phyloP scores from a whole-genome alignment of 1,140 invertebrate genomes.

The Dendroctonus valens region DNA sequence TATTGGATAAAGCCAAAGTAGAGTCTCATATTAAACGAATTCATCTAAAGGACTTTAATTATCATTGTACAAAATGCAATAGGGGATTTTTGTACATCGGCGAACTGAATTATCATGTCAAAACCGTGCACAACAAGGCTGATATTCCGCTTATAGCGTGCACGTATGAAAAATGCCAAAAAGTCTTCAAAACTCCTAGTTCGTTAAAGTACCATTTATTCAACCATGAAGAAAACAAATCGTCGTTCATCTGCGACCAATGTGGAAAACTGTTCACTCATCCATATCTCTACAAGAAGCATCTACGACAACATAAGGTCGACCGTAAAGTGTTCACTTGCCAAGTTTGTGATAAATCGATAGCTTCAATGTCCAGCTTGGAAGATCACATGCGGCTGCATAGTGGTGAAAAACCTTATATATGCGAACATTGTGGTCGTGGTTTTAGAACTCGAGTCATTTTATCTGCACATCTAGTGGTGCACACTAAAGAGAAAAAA shows the following conservation, averaged over 20 bases:
- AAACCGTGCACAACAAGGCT: constrained; percentile 2
- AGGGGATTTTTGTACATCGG: constrained; percentile 10
- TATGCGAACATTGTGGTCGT: constrained; percentile 53
- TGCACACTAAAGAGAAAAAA: constrained; percentile 52
- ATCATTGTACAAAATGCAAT: constrained; percentile 4
- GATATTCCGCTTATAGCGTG: constrained; percentile 9
- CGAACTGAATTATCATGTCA: constrained; percentile 17
- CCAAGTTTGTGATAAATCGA: constrained; percentile 53
- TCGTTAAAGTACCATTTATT: constrained; percentile 16
- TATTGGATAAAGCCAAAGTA: constrained; percentile 4
- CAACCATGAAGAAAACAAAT: constrained; percentile 14
- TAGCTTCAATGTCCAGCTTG: constrained; percentile 51
- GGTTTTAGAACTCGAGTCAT: constrained; percentile 62
- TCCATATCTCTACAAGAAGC: constrained; percentile 7
- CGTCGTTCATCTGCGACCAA: constrained; percentile 21
- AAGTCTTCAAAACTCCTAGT: constrained; percentile 12
- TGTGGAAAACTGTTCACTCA: constrained; percentile 23
- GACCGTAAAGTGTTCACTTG: constrained; percentile 39
- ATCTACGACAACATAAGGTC: constrained; percentile 8
- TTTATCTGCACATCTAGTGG: constrained; percentile 56
- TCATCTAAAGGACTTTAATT: constrained; percentile 20
- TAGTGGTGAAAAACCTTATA: constrained; percentile 51
- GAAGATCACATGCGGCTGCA: constrained; percentile 55
- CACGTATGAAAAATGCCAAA: constrained; percentile 6
- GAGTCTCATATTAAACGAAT: constrained; percentile 12